Evolutionary conservation across 1,140 invertebrate species (phyloP), one percentile per base, ranked within the genome.

Genomic region (Papilio xuthus): DNA sequence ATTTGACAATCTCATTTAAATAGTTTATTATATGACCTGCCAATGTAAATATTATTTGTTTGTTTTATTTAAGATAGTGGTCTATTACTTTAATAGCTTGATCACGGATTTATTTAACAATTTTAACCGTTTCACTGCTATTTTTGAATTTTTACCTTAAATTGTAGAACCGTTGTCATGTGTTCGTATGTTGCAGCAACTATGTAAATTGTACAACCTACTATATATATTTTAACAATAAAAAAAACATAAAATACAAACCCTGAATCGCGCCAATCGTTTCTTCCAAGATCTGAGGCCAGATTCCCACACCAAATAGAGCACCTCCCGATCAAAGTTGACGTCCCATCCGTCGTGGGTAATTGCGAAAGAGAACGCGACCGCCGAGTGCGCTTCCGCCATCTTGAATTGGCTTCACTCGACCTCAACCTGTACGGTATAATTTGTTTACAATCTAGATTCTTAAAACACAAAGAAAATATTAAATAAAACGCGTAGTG

Each of bases 351-450:
- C 99, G 92, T 99, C 99, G 89, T 99, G 98, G 71, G 98, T 99
- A 80, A 99, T 98, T 37, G 98, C 96, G 94, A 99, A 99, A 74
- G 98, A 99, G 93, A 99, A 99, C 63, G 99, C 99, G 71, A 99
- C 99, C 82, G 99, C 99, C 77, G 97, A 97, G 95, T 99, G 99
- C 79, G 99, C 99, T 97, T 99, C 99, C 88, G 99, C 99, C 99
- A 99, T 99, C 9, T 79, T 90, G 78, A 50, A 28, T 85, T 80
- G 83, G 60, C 60, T 67, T 67, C 23, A 28, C 13, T 67, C 4
- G 60, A 28, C 56, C 23, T 28, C 37, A 70, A 75, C 78, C 85
- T 88, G 82, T 41, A 81, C 84, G 41, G 72, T 63, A 69, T 15
- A 77, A 78, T 28, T n/a, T 47, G 18, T 67, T 44, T 26, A 12